Conservation (phyloP, 92 coral and sea anemone species). For the Meandrina meandrites region DNA sequence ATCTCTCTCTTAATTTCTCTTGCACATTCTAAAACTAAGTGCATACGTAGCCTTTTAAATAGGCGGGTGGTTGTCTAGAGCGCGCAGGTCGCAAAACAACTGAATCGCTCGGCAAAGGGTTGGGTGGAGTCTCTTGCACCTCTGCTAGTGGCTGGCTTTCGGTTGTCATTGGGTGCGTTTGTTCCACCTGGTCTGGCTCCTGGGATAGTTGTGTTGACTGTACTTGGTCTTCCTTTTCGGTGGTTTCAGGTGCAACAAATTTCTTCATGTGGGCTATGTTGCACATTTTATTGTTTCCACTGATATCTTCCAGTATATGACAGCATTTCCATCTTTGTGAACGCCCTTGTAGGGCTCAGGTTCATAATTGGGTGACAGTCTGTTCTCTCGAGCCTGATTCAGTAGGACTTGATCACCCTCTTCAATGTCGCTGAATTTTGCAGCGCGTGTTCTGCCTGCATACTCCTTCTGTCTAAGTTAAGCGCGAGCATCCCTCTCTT, state of each 20-base stretch:
- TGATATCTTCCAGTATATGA: no score
- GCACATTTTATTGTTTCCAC: constrained; percentile 57
- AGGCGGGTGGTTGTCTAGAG: background rate
- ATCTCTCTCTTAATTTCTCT: no score
- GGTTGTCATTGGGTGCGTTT: no score
- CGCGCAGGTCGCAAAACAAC: background rate
- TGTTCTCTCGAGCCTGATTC: constrained; percentile 47
- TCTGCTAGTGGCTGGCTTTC: background rate
- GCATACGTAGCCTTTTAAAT: background rate
- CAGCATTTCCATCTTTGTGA: no score
- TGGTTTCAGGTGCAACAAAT: constrained; percentile 22
- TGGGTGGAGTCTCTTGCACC: background rate
- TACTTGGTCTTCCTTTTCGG: background rate
- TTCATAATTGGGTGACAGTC: constrained; percentile 42
- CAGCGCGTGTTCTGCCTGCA: constrained; percentile 55
- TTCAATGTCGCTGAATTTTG: no score
- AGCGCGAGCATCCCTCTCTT: no score
- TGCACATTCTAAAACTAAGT: no score
- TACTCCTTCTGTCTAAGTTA: constrained; percentile 56
- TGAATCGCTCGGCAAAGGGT: background rate
- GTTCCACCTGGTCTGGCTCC: background rate
- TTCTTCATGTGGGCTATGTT: constrained; percentile 63
- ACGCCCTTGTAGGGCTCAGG: constrained; percentile 56
- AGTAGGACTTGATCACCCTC: constrained; percentile 64
- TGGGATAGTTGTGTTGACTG: background rate